phyloP scores from a whole-genome alignment of 2,888 invertebrate genomes.

The Liopterus haemorrhoidalis region DNA sequence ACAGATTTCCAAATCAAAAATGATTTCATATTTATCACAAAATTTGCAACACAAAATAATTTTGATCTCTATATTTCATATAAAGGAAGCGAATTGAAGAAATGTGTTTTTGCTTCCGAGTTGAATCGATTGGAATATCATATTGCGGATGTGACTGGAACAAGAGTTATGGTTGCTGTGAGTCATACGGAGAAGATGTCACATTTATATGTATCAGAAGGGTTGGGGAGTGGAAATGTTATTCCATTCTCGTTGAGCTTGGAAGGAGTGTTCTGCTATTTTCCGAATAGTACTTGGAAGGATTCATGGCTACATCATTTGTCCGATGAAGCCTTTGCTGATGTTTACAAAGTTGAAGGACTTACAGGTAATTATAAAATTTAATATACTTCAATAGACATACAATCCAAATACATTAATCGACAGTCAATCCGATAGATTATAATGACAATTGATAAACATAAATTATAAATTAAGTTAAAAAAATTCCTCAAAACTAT shows the following conservation, averaged over 20 bases:
- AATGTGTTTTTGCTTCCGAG: slow-evolving; percentile 70
- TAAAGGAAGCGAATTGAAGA: slow-evolving; percentile 62
- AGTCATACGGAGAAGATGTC: slow-evolving; percentile 67
- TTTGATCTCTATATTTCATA: slow-evolving; percentile 71
- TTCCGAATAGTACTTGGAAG: slow-evolving; percentile 75
- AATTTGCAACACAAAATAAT: slow-evolving; percentile 51
- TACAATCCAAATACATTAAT: too few species aligned
- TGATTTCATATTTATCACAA: slow-evolving; percentile 80
- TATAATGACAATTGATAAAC: too few species aligned
- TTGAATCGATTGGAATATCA: slow-evolving; percentile 64
- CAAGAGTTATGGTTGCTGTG: slow-evolving; percentile 74
- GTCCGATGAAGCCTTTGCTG: slow-evolving; percentile 76
- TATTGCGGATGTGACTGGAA: slow-evolving; percentile 77
- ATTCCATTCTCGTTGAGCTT: slow-evolving; percentile 73
- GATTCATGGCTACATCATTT: slow-evolving; percentile 76
- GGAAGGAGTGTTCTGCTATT: slow-evolving; percentile 74
- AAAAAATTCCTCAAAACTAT: too few species aligned
- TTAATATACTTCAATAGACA: too few species aligned
- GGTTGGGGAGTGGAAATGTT: slow-evolving; percentile 47
- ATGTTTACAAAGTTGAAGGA: slow-evolving; percentile 82
- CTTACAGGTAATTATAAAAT: too few species aligned
- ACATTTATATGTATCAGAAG: slow-evolving; percentile 77
- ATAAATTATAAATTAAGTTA: too few species aligned
- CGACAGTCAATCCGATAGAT: too few species aligned
- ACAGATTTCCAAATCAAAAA: slow-evolving; percentile 78